Evolutionary conservation across 2,888 invertebrate species (phyloP), one percentile per base, ranked within the genome.

Genomic region (Nebria salina): DNA sequence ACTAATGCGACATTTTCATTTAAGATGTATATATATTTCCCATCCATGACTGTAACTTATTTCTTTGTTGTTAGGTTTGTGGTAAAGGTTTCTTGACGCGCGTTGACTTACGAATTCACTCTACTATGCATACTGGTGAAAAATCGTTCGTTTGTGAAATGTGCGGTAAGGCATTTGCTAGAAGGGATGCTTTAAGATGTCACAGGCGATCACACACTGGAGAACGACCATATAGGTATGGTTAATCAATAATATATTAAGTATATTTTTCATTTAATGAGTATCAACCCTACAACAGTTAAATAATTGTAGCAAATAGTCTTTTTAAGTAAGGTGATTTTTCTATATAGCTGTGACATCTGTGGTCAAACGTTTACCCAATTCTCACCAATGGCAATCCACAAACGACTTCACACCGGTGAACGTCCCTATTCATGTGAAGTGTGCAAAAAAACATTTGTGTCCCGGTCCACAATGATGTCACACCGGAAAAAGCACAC

Each of bases 341-440:
- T 76, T 83, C 15, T 20, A 86, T 87, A 15, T 83, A 89, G 90
- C 82, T 93, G 93, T 86, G 91, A 92, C 83, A 88, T 91, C 15
- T 93, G 93, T 83, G 92, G 91, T 0, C 92, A 92, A 87, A 91
- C 91, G 6, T 93, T 93, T 84, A 92, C 92, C 0, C 92, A 93
- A 84, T 92, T 92, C 84, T 91, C 92, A n/a, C 92, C 92, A 6
- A 91, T 93, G 91, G 92, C 91, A 0, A 92, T 92, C 80, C 93
- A 93, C 84, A 91, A 91, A 86, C 88, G 92, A 78, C 86, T 92
- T 43, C 93, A 93, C 85, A 92, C 92, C 0, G 92, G 92, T 1
- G 92, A 92, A 85, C 87, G 92, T 76, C 93, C 92, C 0, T 93
- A 92, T 84, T 87, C 90, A 72, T 93, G 92, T 85, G 92, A 92